A percentile compares a stretch with the other conserved stretches of the same genome.
Evolutionary conservation across 2,113 vertebrate genomes (phyloP).

Genomic region (Apodemus speciosus): DNA sequence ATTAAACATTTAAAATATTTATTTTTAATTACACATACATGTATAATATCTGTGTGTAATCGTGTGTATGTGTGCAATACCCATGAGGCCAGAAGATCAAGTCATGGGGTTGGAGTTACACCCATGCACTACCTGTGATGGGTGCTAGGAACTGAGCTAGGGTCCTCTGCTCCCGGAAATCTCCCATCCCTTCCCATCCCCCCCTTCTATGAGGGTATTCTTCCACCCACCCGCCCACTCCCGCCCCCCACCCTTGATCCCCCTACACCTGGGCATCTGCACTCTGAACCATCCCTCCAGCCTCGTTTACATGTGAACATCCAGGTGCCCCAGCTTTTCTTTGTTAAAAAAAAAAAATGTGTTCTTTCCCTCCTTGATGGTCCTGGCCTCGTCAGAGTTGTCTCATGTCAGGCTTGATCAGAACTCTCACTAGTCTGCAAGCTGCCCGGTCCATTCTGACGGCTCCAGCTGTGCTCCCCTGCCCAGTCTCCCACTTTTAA

Average conservation of each 20-base stretch:
- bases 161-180: background rate
- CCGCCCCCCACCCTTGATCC: too few species aligned
- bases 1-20: background rate
- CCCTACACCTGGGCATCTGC: too few species aligned
- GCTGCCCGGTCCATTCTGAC: background rate
- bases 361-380: background rate
- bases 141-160: background rate
- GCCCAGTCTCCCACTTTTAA: background rate
- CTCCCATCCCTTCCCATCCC: too few species aligned
- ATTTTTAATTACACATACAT: background rate
- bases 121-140: background rate
- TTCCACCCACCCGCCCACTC: too few species aligned
- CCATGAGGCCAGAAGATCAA: background rate
- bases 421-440: background rate
- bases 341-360: background rate
- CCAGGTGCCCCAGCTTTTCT: background rate
- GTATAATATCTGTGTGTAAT: background rate
- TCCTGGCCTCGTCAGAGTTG: background rate
- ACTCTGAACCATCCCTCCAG: too few species aligned
- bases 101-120: background rate
- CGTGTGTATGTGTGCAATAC: background rate
- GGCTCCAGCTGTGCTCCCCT: background rate
- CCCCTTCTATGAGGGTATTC: too few species aligned
- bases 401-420: background rate
- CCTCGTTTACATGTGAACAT: background rate